These are phyloP conservation scores for Anabacerthia variegaticeps DNA, from an alignment of 2,797 vertebrate species.

Conservation along the genomic window DNA sequence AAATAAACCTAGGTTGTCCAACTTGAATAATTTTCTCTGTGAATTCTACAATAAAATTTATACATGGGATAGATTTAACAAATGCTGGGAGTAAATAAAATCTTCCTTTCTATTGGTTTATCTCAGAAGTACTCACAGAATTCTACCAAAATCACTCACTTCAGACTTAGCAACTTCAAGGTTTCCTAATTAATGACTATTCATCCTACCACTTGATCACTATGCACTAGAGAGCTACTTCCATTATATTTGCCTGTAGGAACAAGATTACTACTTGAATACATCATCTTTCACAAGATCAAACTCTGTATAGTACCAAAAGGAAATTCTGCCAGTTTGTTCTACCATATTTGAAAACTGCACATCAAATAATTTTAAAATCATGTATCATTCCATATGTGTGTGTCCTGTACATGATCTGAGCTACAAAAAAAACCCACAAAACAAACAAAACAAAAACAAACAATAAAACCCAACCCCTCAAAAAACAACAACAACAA, in stretches of 20 bases:
- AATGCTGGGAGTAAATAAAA: neutral
- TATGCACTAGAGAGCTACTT: neutral
- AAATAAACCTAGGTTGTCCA: neutral
- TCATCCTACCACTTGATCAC: neutral
- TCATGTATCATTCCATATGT: neutral
- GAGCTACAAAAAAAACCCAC: neutral
- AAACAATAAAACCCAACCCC: too few species aligned
- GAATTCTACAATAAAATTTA: neutral
- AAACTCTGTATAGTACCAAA: neutral
- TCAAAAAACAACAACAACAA: neutral
- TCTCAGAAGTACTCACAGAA: neutral
- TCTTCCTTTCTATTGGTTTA: neutral
- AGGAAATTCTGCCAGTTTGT: neutral
- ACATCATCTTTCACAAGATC: neutral
- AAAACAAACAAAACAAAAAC: neutral
- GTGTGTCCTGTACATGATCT: neutral
- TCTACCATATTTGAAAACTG: neutral
- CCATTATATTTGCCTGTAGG: neutral
- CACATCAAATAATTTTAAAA: neutral
- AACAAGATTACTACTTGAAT: neutral
- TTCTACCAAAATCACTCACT: neutral
- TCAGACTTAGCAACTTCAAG: neutral
- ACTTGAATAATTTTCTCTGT: neutral
- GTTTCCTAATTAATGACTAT: neutral
- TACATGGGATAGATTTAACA: neutral